These are phyloP conservation scores for Rattus norvegicus DNA, from an alignment of 2,113 vertebrate species.

Conservation along the genomic window DNA sequence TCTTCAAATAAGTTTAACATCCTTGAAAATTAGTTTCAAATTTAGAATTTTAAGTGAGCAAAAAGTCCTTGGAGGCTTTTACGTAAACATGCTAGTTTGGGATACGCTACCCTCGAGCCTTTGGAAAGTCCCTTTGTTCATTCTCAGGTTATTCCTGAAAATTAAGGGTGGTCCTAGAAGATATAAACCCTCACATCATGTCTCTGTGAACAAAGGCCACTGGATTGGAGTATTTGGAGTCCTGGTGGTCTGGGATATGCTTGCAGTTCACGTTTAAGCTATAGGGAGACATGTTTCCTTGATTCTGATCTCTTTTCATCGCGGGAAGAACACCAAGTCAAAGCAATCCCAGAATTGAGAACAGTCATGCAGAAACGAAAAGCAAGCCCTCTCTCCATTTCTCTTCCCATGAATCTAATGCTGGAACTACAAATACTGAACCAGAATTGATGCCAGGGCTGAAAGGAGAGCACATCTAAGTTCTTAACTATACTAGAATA, in stretches of 20 bases:
- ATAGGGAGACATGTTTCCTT: background rate
- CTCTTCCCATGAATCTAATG: background rate
- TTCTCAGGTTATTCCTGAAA: background rate
- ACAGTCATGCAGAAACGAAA: background rate
- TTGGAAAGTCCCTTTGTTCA: background rate
- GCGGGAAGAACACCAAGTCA: background rate
- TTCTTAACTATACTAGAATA: background rate
- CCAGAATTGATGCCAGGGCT: background rate
- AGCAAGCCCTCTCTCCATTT: background rate
- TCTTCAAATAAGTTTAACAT: constrained; percentile 25
- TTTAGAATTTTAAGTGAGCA: constrained; percentile 1
- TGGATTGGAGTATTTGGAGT: background rate
- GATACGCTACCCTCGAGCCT: background rate
- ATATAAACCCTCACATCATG: background rate
- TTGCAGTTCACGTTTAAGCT: background rate
- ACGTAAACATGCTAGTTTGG: background rate
- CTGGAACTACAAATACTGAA: background rate
- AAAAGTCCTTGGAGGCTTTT: background rate
- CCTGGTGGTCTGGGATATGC: background rate
- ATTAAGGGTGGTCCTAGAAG: background rate
- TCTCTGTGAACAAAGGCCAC: background rate
- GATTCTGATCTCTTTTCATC: background rate
- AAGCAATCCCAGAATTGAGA: background rate
- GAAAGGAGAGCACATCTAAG: background rate
- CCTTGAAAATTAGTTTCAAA: constrained; percentile 23